These are phyloP conservation scores for Turdus rufiventris DNA, from an alignment of 2,113 vertebrate genomes.

Conservation along the genomic window DNA sequence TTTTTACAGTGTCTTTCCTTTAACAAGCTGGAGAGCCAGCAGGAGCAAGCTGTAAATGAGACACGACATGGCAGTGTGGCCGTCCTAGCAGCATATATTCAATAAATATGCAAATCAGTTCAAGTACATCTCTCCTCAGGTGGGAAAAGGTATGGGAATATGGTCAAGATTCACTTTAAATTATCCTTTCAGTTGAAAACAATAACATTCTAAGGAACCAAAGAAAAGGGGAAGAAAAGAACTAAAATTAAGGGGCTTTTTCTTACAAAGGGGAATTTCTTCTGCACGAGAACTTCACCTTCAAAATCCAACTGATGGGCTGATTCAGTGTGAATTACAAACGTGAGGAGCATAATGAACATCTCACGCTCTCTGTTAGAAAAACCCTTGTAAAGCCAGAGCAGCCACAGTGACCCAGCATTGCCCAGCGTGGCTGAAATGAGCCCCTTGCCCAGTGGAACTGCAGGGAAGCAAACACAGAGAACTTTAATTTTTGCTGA, in stretches of 20 bases:
- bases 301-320: background rate
- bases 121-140: conserved; percentile 26
- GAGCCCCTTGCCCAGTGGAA: background rate
- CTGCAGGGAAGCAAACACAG: background rate
- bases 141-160: conserved; percentile 20
- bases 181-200: conserved; percentile 17
- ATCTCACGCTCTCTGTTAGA: background rate
- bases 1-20: conserved; percentile 9
- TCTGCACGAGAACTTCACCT: background rate
- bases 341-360: background rate
- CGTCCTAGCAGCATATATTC: conserved; percentile 13
- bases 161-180: conserved; percentile 10
- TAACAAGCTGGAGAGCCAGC: conserved; percentile 39
- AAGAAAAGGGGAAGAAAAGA: background rate
- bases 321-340: background rate
- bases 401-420: background rate
- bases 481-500: background rate
- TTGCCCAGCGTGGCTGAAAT: background rate
- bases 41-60: conserved; percentile 45
- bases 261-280: background rate
- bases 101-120: conserved; percentile 57
- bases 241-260: background rate
- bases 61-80: background rate
- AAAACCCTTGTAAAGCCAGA: background rate
- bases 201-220: background rate